Percentiles rank a stretch among this genome's conserved stretches.
Evolutionary conservation across 2,888 invertebrate genomes (phyloP).

Genomic region (Drosophila setosimentum): DNA sequence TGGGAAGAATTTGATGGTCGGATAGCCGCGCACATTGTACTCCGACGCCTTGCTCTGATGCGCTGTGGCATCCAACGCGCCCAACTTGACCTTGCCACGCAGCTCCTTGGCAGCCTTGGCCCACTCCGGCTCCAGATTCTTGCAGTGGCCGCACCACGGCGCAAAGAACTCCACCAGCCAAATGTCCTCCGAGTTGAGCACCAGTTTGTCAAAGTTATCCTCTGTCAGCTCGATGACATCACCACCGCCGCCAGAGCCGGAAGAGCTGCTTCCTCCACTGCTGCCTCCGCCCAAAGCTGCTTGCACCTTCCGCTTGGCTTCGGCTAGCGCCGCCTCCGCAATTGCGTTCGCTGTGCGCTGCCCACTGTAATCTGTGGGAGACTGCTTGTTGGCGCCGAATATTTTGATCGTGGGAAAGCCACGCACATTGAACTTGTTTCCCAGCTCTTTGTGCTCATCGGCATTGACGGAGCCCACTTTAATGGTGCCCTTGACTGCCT

Average conservation of each 20-base stretch:
- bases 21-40: constrained; percentile 96
- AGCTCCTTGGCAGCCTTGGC: constrained; percentile 96
- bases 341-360: constrained; percentile 94
- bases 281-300: constrained; percentile 88
- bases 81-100: constrained; percentile 98
- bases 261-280: constrained; percentile 47
- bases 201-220: constrained; percentile 96
- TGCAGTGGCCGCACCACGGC: constrained; percentile 98
- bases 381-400: constrained; percentile 93
- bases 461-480: constrained; percentile 98
- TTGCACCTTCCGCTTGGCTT: constrained; percentile 91
- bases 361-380: constrained; percentile 94
- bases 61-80: constrained; percentile 98
- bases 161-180: constrained; percentile 99
- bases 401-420: constrained; percentile 99
- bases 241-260: constrained; percentile 56
- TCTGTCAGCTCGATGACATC: constrained; percentile 97
- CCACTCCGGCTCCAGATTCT: constrained; percentile 98
- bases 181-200: constrained; percentile 96
- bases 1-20: constrained; percentile 97
- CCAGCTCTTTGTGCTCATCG: constrained; percentile 93
- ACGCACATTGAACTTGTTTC: constrained; percentile 91
- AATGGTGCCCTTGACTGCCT: constrained; percentile 96
- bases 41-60: constrained; percentile 92
- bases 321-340: constrained; percentile 93